phyloP scores from a whole-genome alignment of 2,797 vertebrate genomes.

The Oryzias dopingdopingensis region DNA sequence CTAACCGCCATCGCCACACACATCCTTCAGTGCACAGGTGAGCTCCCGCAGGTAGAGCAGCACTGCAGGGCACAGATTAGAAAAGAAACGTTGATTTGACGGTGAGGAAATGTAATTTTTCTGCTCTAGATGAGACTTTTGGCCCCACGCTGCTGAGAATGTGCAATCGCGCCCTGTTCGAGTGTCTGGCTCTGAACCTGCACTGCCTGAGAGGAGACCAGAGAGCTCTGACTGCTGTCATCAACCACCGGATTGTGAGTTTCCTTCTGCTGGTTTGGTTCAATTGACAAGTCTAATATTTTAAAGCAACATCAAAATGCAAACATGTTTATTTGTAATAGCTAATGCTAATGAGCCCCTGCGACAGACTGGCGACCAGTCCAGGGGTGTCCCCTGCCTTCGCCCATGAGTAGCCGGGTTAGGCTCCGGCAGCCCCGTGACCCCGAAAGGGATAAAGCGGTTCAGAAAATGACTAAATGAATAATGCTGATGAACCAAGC shows the following conservation, averaged over 20 bases:
- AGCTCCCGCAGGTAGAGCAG: not conserved
- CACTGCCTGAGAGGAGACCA: constrained; percentile 90
- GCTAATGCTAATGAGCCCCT: too few species aligned
- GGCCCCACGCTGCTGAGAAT: constrained; percentile 85
- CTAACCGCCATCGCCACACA: constrained; percentile 86
- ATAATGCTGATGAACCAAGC: too few species aligned
- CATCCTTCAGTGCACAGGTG: constrained; percentile 87
- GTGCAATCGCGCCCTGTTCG: constrained; percentile 90
- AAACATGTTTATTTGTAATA: too few species aligned
- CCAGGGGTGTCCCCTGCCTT: too few species aligned
- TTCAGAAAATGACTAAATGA: too few species aligned
- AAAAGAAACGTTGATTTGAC: not conserved
- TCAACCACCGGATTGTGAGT: constrained; percentile 92
- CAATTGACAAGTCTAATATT: too few species aligned
- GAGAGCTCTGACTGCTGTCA: constrained; percentile 86
- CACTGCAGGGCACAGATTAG: not conserved
- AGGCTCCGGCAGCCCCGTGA: too few species aligned
- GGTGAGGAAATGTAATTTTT: not conserved
- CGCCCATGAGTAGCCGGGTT: too few species aligned
- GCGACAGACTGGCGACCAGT: too few species aligned
- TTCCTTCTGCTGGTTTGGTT: too few species aligned
- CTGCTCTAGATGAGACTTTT: constrained; percentile 83
- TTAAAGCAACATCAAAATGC: too few species aligned
- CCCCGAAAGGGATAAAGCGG: too few species aligned
- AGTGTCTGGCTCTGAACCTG: constrained; percentile 91